These are phyloP conservation scores for Drosophila suboccidentalis DNA, from an alignment of 2,888 invertebrate genomes.

Conservation along the genomic window DNA sequence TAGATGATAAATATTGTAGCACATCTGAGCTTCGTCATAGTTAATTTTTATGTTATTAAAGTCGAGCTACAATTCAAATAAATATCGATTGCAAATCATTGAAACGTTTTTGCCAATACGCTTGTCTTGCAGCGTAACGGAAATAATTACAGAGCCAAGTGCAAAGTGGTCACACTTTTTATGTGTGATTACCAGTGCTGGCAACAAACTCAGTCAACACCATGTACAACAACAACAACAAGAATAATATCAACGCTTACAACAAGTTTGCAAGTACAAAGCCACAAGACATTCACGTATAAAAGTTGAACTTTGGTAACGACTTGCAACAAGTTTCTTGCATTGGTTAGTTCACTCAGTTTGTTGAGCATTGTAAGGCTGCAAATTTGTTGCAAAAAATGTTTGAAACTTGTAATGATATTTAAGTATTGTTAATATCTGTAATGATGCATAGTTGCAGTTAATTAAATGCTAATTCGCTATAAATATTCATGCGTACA, in stretches of 20 bases:
- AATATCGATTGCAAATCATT: constrained; percentile 38
- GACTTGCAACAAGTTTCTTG: constrained; percentile 43
- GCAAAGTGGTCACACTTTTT: constrained; percentile 33
- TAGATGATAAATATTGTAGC: not conserved
- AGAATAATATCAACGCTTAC: constrained; percentile 15
- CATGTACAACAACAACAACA: not conserved
- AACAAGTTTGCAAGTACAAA: constrained; percentile 41
- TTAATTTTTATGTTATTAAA: not conserved
- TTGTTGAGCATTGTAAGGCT: constrained; percentile 7
- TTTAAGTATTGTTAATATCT: constrained; percentile 5
- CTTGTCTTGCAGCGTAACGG: constrained; percentile 34
- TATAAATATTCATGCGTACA: constrained; percentile 14
- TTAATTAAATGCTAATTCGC: constrained; percentile 7
- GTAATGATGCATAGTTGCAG: constrained; percentile 18
- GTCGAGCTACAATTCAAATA: constrained; percentile 18
- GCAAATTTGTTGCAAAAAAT: constrained; percentile 7
- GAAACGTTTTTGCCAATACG: constrained; percentile 23
- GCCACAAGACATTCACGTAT: constrained; percentile 49
- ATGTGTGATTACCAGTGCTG: constrained; percentile 29
- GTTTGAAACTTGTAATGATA: constrained; percentile 9
- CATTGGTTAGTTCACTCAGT: constrained; percentile 16
- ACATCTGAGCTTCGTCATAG: not conserved
- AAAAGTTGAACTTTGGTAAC: constrained; percentile 51
- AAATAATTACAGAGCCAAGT: constrained; percentile 43
- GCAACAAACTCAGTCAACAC: constrained; percentile 16